These are phyloP conservation scores for Chamaedrilus cognettii DNA, from an alignment of 2,888 invertebrate species.

Conservation along the genomic window DNA sequence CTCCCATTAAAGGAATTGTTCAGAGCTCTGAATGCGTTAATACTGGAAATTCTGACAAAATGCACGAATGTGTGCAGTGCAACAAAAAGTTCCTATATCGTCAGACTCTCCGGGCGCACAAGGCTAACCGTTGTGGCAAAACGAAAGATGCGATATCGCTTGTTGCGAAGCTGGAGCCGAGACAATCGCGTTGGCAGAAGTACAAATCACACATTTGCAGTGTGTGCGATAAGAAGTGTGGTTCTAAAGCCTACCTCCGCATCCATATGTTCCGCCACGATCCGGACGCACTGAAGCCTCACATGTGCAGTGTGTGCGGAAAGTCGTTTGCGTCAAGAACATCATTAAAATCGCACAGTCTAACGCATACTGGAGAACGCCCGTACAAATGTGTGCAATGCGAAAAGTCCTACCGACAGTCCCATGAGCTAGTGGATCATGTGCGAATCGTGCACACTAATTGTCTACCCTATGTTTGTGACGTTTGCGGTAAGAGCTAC, in stretches of 20 bases:
- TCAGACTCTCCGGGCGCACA: too few relatives aligned
- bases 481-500: neutral
- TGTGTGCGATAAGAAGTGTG: neutral
- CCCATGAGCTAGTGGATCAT: neutral
- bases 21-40: too few relatives aligned
- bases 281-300: neutral
- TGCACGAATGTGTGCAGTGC: too few relatives aligned
- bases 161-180: too few relatives aligned
- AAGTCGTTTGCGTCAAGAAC: neutral
- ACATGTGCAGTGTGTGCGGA: neutral
- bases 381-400: neutral
- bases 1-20: too few relatives aligned
- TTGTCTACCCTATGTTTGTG: neutral
- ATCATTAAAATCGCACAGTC: neutral
- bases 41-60: too few relatives aligned
- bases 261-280: neutral
- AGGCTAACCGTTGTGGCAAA: too few relatives aligned
- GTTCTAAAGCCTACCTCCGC: neutral
- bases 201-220: neutral
- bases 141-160: too few relatives aligned
- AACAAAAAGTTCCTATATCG: too few relatives aligned
- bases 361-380: neutral
- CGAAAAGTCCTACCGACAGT: neutral
- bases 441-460: neutral
- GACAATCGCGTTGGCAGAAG: too few relatives aligned